Conservation (phyloP, 2,113 vertebrate genomes). For the Casuarius casuarius region DNA sequence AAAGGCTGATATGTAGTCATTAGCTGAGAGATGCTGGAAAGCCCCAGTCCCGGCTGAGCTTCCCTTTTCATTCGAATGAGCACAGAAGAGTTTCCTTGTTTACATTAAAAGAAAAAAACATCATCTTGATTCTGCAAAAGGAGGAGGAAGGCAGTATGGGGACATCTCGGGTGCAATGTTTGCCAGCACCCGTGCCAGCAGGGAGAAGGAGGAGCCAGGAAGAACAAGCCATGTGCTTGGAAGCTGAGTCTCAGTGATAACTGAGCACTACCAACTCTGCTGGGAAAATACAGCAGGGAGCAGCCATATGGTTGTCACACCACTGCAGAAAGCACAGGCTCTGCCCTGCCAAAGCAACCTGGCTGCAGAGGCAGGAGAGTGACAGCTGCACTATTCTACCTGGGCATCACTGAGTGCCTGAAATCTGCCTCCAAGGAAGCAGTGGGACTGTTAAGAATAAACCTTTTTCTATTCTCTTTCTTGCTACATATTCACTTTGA, state of each 20-base stretch:
- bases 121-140: not conserved
- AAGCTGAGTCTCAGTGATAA: not conserved
- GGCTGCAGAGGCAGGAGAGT: not conserved
- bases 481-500: not conserved
- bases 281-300: not conserved
- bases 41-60: not conserved
- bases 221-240: not conserved
- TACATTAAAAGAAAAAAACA: not conserved
- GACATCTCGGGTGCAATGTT: not conserved
- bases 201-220: not conserved
- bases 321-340: not conserved
- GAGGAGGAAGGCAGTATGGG: not conserved
- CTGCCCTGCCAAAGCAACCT: not conserved
- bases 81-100: not conserved
- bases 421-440: not conserved
- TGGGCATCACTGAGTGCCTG: no score
- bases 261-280: not conserved
- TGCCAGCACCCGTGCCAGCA: not conserved
- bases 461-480: not conserved
- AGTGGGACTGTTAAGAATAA: not conserved
- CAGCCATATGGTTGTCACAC: fast-evolving
- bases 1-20: not conserved
- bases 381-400: not conserved
- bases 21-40: not conserved
- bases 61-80: not conserved